phyloP scores from a whole-genome alignment of 2,888 invertebrate species.

The Eristalis tenax region DNA sequence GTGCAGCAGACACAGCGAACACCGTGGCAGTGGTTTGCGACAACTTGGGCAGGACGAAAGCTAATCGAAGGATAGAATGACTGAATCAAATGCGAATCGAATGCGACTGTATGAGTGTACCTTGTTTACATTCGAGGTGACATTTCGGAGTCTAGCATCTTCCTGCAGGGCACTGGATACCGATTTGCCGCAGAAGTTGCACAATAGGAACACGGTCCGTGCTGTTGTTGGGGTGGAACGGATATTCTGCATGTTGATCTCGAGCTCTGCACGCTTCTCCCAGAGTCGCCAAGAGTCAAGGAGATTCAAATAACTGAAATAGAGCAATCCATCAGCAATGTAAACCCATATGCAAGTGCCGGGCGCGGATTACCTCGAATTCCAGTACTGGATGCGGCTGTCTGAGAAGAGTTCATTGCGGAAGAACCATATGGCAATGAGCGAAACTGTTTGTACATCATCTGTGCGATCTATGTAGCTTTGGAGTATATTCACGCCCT shows the following conservation, averaged over 20 bases:
- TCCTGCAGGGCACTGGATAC: slow-evolving; percentile 90
- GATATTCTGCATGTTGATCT: slow-evolving; percentile 87
- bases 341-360: neutral
- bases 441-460: slow-evolving; percentile 95
- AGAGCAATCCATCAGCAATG: neutral
- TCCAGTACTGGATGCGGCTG: slow-evolving; percentile 86
- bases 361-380: slow-evolving; percentile 83
- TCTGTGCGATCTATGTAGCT: slow-evolving; percentile 92
- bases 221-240: slow-evolving; percentile 81
- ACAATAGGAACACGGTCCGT: slow-evolving; percentile 90
- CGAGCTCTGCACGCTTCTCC: slow-evolving; percentile 94
- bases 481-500: slow-evolving; percentile 91
- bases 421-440: slow-evolving; percentile 90
- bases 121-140: slow-evolving; percentile 80
- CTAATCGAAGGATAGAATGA: slow-evolving; percentile 79
- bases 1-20: slow-evolving; percentile 95
- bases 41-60: slow-evolving; percentile 96
- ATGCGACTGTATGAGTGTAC: slow-evolving; percentile 38
- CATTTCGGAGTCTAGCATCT: slow-evolving; percentile 82
- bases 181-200: slow-evolving; percentile 97
- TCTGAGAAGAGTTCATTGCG: slow-evolving; percentile 86
- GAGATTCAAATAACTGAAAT: slow-evolving; percentile 88
- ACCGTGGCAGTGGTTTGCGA: slow-evolving; percentile 96
- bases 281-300: slow-evolving; percentile 95
- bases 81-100: neutral